Evolutionary conservation across 1,140 invertebrate genomes (phyloP), one percentile per base, ranked within the genome.

Genomic region (Globodera rostochiensis): DNA sequence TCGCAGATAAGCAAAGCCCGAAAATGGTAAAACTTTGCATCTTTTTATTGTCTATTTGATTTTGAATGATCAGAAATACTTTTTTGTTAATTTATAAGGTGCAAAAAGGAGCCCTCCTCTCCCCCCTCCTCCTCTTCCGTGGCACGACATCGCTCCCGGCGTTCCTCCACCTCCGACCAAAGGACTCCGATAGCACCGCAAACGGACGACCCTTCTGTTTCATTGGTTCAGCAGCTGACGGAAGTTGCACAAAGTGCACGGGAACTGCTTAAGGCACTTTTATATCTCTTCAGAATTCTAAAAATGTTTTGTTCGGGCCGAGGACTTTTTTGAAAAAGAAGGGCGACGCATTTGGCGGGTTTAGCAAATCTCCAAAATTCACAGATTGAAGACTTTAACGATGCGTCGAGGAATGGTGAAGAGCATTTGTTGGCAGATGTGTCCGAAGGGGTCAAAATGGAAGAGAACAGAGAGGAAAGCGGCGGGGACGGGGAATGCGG

Each of bases 211-310:
- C 13, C 19, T 6, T 69, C 66, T 36, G 45, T 50, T 64, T 78
- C 76, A 47, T 36, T 78, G 76, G 76, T 78, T 9, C 76, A 78
- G 47, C 76, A 78, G 49, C 49, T 78, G 50, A 70, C 76, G 47
- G 64, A 78, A 78, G 76, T 70, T 36, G 76, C 76, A n/a, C 76
- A 78, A 47, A 78, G 45, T 69, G 76, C 76, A n/a, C 66, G 76
- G 25, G 64, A 78, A 78, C 45, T 78, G 66, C 49, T 78, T 19
- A 71, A 78, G 13, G 36, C 45, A 57, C 8, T 60, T 64, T 64
- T 46, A 36, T 36, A 75, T 25, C 25, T 25, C 25, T 25, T 25
- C 25, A 25, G 25, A 25, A 1, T 25, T 25, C 25, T 15, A 49
- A 53, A 46, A n/a, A 67, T 13, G 45, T 21, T 36, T 47, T 5